A percentile compares a stretch with the other conserved stretches of the same genome.
These are phyloP conservation scores for Halcyon senegalensis DNA, from an alignment of 2,113 vertebrate genomes.

Conservation along the genomic window DNA sequence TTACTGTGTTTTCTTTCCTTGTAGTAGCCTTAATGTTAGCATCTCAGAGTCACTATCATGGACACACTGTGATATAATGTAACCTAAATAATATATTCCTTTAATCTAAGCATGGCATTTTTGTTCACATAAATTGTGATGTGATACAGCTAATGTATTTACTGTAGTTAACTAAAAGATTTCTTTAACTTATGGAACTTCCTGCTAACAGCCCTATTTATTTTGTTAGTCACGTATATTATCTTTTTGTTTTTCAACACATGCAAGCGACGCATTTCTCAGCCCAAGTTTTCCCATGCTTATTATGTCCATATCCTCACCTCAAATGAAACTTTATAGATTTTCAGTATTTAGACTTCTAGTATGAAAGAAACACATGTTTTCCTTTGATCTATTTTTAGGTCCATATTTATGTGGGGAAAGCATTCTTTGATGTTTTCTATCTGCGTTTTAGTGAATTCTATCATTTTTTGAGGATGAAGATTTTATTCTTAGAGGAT, in stretches of 20 bases:
- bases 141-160: background rate
- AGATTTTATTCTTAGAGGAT: background rate
- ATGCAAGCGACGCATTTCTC: fast-evolving
- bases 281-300: background rate
- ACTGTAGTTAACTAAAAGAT: background rate
- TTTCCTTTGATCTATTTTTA: slow-evolving; percentile 38
- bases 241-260: background rate
- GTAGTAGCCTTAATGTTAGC: background rate
- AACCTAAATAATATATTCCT: background rate
- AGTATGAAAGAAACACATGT: background rate
- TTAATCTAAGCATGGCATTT: background rate
- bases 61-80: background rate
- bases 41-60: background rate
- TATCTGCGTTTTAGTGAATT: background rate
- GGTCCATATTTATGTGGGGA: background rate
- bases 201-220: background rate
- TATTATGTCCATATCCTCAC: background rate
- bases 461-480: background rate
- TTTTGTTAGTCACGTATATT: background rate
- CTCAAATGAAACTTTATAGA: background rate
- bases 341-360: background rate
- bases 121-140: background rate
- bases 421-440: slow-evolving; percentile 22
- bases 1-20: background rate
- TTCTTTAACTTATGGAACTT: background rate